These are phyloP conservation scores for Rhabdornis inornatus DNA, from an alignment of 2,113 vertebrate genomes.

Conservation along the genomic window DNA sequence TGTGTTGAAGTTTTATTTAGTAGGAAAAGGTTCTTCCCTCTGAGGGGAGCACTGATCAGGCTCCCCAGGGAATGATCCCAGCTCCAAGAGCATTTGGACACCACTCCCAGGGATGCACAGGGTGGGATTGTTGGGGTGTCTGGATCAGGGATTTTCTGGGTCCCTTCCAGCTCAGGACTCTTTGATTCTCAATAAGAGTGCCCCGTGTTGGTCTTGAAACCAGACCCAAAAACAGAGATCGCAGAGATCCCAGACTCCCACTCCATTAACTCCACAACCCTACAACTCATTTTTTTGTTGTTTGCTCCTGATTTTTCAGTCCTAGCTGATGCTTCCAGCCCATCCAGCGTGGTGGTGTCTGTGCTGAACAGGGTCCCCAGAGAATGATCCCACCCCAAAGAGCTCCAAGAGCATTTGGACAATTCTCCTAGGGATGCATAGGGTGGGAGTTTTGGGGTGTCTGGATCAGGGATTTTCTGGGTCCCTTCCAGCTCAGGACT, in stretches of 20 bases:
- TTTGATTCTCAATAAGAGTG: too few relatives aligned
- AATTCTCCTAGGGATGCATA: accelerated
- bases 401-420: background rate
- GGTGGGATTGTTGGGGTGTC: background rate
- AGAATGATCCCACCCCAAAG: background rate
- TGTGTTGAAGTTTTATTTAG: background rate
- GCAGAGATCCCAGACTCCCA: too few relatives aligned
- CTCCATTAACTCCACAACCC: background rate
- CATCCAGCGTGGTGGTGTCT: too few relatives aligned
- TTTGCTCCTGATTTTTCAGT: background rate
- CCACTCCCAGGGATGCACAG: background rate
- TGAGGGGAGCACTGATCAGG: background rate
- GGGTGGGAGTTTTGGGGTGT: background rate
- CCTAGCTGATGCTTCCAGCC: background rate
- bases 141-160: background rate
- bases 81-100: background rate
- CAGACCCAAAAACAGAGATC: background rate
- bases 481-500: background rate
- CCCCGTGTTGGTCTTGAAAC: background rate
- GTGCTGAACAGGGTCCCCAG: background rate
- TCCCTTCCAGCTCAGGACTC: background rate
- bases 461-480: background rate
- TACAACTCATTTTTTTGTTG: background rate
- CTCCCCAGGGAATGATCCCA: background rate
- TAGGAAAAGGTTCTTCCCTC: background rate